These are phyloP conservation scores for Drosophila austrosaltans DNA, from an alignment of 2,888 invertebrate species.

Conservation along the genomic window DNA sequence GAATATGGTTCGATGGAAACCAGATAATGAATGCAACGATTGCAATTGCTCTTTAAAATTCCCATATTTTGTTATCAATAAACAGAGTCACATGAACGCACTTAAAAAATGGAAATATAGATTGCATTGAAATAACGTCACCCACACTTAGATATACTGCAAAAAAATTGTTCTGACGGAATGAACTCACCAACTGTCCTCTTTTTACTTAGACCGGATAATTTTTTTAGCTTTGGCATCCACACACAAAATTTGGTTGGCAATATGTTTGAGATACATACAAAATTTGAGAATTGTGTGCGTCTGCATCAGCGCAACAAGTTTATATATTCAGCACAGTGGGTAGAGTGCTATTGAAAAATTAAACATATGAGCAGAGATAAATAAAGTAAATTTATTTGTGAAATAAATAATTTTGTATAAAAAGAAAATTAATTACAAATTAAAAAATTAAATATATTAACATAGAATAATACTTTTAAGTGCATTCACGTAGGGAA, in stretches of 20 bases:
- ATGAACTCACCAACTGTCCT: not conserved
- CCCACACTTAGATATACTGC: not conserved
- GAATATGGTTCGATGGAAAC: not conserved
- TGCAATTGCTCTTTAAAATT: no score
- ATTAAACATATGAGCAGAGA: not conserved
- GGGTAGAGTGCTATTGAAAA: not conserved
- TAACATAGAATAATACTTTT: no score
- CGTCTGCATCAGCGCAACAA: not conserved
- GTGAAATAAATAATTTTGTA: not conserved
- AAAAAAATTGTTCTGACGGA: not conserved
- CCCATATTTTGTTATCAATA: no score
- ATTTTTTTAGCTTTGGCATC: not conserved
- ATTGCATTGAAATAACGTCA: not conserved
- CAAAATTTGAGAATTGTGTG: not conserved
- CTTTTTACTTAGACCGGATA: not conserved
- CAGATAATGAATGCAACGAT: not conserved
- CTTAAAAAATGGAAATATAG: not conserved
- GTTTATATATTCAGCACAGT: not conserved
- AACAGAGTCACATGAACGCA: not conserved
- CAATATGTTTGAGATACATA: not conserved
- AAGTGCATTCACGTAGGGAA: no score
- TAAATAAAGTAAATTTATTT: no score
- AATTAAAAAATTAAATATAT: no score
- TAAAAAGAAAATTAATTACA: no score
- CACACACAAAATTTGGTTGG: not conserved